Percentiles rank a stretch among this genome's conserved stretches.
These are phyloP conservation scores for Lithobates sylvaticus DNA, from an alignment of 2,797 vertebrate species.

Conservation along the genomic window DNA sequence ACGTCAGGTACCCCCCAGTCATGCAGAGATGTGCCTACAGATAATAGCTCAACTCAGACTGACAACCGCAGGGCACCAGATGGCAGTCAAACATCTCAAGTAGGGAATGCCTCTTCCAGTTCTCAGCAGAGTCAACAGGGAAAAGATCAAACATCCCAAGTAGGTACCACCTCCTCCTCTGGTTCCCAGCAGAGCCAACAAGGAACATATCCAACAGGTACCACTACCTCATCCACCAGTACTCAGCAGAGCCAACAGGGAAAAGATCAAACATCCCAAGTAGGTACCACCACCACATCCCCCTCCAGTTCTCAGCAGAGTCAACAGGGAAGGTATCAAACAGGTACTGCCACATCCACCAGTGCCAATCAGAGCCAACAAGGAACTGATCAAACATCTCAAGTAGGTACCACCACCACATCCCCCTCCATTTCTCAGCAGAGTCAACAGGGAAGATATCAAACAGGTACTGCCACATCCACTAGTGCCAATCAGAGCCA, in stretches of 20 bases:
- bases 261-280: neutral
- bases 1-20: neutral
- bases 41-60: conserved; percentile 21
- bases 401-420: neutral
- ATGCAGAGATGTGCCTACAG: neutral
- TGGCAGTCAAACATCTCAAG: neutral
- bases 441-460: neutral
- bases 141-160: neutral
- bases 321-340: neutral
- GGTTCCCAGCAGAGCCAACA: neutral
- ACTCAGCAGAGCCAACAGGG: neutral
- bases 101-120: neutral
- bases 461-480: neutral
- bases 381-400: neutral
- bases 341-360: neutral
- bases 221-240: too few species aligned
- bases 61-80: neutral
- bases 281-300: neutral
- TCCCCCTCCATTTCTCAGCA: neutral
- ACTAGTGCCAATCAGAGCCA: neutral
- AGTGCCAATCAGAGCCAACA: neutral
- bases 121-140: neutral
- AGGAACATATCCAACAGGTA: neutral
- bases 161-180: neutral
- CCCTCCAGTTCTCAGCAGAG: neutral